A percentile compares a stretch with the other conserved stretches of the same genome.
Evolutionary conservation across 2,113 vertebrate genomes (phyloP).

Genomic region (Xiphophorus maculatus): DNA sequence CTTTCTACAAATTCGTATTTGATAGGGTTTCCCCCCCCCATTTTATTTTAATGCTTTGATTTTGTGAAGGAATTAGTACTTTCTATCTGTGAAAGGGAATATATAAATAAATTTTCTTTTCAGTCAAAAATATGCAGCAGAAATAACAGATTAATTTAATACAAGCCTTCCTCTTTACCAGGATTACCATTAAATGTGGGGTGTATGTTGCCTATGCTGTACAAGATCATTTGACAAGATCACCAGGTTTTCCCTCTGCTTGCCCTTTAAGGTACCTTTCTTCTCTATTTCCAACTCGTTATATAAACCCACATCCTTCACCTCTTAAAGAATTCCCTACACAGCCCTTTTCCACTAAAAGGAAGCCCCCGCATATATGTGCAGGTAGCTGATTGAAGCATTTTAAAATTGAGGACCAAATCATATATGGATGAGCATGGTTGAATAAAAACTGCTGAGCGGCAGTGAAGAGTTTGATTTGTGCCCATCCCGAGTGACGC

Average conservation of each 20-base stretch:
- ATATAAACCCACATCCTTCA: not conserved
- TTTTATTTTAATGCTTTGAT: not conserved
- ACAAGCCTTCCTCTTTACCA: not conserved
- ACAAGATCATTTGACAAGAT: not conserved
- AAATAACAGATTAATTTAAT: not conserved
- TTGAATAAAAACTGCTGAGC: slow-evolving; percentile 35
- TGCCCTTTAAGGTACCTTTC: not conserved
- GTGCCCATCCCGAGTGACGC: slow-evolving; percentile 5
- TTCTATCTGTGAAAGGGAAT: not conserved
- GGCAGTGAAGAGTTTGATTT: slow-evolving; percentile 38
- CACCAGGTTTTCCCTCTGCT: not conserved
- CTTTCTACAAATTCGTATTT: not conserved
- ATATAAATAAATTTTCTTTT: not conserved
- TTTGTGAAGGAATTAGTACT: not conserved
- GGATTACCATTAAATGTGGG: not conserved
- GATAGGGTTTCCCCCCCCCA: too few species aligned
- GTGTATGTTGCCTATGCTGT: not conserved
- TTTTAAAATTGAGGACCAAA: slow-evolving; percentile 23
- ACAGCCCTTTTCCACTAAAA: not conserved
- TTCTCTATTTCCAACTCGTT: not conserved
- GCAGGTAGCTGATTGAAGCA: slow-evolving; percentile 39
- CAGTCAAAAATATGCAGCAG: too few species aligned
- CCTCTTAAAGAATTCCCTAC: not conserved
- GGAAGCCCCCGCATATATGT: slow-evolving; percentile 13
- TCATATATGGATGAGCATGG: slow-evolving; percentile 10